Evolutionary conservation across 2,888 invertebrate genomes (phyloP).

Genomic region (Brenthis ino): DNA sequence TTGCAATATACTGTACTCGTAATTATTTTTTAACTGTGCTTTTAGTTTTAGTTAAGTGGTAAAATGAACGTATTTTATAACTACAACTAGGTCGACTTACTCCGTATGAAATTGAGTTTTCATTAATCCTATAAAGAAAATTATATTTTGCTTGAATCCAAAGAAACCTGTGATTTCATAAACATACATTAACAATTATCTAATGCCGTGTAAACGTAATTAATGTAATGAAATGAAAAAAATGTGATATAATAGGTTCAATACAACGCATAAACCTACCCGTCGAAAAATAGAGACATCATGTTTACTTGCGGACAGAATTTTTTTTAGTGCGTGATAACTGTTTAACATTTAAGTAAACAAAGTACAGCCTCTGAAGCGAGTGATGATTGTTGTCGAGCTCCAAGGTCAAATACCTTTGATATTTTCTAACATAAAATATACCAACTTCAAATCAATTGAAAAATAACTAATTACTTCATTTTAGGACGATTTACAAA

Average conservation of each 20-base stretch:
- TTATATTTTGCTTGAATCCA: constrained; percentile 12
- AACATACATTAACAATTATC: background rate
- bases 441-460: too few relatives aligned
- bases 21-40: constrained; percentile 35
- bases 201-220: background rate
- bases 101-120: constrained; percentile 19
- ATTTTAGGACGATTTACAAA: too few relatives aligned
- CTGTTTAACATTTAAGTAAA: too few relatives aligned
- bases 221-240: too few relatives aligned
- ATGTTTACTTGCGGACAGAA: background rate
- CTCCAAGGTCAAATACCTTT: too few relatives aligned
- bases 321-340: background rate
- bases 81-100: constrained; percentile 24
- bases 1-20: constrained; percentile 37
- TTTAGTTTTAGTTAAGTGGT: constrained; percentile 35
- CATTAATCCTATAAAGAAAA: constrained; percentile 15
- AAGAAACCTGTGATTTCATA: constrained; percentile 1
- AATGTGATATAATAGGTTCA: background rate
- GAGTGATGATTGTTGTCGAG: too few relatives aligned
- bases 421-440: too few relatives aligned
- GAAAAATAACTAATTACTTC: too few relatives aligned
- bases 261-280: background rate
- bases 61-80: constrained; percentile 26
- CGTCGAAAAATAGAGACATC: background rate
- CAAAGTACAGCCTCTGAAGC: too few relatives aligned